A percentile compares a stretch with the other conserved stretches of the same genome.
phyloP scores from a whole-genome alignment of 2,888 invertebrate species.

The Plutella xylostella region DNA sequence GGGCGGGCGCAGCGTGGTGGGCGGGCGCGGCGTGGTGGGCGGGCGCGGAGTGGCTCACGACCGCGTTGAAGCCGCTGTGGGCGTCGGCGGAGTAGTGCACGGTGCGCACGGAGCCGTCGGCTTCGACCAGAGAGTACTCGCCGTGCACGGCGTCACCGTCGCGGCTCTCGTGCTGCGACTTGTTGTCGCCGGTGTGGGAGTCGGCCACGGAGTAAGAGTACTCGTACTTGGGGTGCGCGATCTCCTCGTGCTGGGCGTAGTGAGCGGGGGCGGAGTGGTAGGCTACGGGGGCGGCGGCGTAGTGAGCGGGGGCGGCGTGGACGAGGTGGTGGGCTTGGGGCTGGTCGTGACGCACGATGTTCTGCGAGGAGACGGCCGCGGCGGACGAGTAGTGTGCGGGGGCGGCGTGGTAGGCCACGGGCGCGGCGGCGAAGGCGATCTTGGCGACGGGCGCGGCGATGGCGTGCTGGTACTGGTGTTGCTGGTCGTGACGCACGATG shows the following conservation, averaged over 20 bases:
- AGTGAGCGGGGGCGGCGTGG: constrained; percentile 21
- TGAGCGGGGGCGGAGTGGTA: constrained; percentile 26
- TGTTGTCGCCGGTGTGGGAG: constrained; percentile 57
- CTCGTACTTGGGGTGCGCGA: constrained; percentile 58
- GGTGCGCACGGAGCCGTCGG: constrained; percentile 59
- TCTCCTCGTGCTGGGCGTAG: no score
- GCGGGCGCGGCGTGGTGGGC: no score
- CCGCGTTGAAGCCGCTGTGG: constrained; percentile 46
- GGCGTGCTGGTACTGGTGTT: constrained; percentile 17
- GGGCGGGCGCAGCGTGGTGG: constrained; percentile 21
- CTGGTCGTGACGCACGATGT: constrained; percentile 16
- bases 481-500: constrained; percentile 24
- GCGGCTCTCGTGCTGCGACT: constrained; percentile 53
- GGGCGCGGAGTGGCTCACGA: constrained; percentile 30
- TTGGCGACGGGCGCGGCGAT: no score
- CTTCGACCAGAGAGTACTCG: constrained; percentile 62
- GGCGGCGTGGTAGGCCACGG: constrained; percentile 8
- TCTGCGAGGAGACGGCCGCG: constrained; percentile 22
- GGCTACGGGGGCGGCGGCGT: constrained; percentile 19
- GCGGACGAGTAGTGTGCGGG: constrained; percentile 14
- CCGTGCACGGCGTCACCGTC: constrained; percentile 68
- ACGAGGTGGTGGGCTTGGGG: constrained; percentile 9
- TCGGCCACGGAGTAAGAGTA: constrained; percentile 57
- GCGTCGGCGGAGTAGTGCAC: constrained; percentile 62
- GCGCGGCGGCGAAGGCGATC: constrained; percentile 13